Base-by-base conservation (phyloP, 2,888 invertebrate species). In the Tupiocoris notatus region DNA sequence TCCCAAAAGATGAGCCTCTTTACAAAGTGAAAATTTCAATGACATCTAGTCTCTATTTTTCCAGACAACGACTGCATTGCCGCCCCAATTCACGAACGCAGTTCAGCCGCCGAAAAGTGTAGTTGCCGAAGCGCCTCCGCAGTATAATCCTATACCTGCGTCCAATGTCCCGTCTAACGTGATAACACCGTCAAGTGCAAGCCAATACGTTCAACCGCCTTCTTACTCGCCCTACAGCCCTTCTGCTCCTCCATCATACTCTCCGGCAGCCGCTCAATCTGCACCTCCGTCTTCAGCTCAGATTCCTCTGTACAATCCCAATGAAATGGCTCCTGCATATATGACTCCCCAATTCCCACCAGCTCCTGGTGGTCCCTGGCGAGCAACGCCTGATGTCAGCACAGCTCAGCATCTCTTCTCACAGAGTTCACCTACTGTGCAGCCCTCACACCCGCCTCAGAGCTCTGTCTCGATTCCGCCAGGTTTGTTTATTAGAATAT, bases 351-450 rank as follows among this genome's bases (percentile, higher is more conserved):
- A 39, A 39, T 12, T 39, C 6, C 6, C 17, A 25, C 66, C 75
- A 12, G 23, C 24, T 22, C 65, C 62, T 6, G 62, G 62, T 1
- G 63, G 54, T 17, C 39, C 73, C 39, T 73, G 73, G 73, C 18
- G 24, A 24, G 20, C 24, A 16, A 22, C 21, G n/a, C 3, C 70
- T 3, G 61, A 75, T 54, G 65, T 78, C 25, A 76, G 78, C n/a
- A 76, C 79, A 0, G 79, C 80, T 18, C 78, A 79, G 63, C 80
- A 81, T 67, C 68, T 81, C 25, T 81, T 81, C 75, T 79, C 81
- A 6, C 77, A 79, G 61, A 80, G 12, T 9, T 77, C 79, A 3
- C 79, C 80, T 70, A 80, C 80, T 3, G 81, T 81, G 9, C 76
- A 81, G 77, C 81, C 81, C 12, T 80, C 81, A 61, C 39, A 39